A percentile compares a stretch with the other conserved stretches of the same genome.
These are phyloP conservation scores for Haemorhous mexicanus DNA, from an alignment of 2,113 vertebrate species.

Conservation along the genomic window DNA sequence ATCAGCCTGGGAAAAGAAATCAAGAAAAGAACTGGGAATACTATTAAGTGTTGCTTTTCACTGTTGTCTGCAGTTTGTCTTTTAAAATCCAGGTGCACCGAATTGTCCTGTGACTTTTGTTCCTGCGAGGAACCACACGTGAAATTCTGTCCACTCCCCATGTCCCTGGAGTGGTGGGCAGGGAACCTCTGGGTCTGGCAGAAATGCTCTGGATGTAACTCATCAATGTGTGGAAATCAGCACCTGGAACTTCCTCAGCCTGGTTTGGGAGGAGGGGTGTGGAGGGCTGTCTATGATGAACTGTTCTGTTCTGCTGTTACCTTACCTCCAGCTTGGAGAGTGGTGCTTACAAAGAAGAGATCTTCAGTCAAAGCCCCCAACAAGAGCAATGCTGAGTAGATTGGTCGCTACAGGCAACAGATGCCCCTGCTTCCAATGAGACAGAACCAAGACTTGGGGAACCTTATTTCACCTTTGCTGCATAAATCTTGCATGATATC, in stretches of 20 bases:
- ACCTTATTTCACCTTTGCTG: neutral
- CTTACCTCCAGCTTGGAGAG: neutral
- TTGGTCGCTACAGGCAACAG: neutral
- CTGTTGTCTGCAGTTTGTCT: neutral
- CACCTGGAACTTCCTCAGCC: neutral
- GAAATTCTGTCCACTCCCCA: neutral
- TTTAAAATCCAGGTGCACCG: neutral
- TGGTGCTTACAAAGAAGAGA: neutral
- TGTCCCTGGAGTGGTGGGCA: neutral
- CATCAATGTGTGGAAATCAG: neutral
- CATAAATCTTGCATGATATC: neutral
- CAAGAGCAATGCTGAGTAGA: neutral
- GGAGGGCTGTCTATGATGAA: neutral
- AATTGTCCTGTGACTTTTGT: neutral
- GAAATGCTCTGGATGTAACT: neutral
- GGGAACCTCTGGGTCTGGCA: neutral
- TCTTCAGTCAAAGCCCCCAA: neutral
- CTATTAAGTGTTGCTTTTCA: neutral
- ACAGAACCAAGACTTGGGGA: neutral
- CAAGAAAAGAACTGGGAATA: neutral
- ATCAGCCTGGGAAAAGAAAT: neutral
- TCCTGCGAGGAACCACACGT: fast-evolving
- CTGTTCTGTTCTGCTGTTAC: neutral
- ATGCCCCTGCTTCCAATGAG: neutral
- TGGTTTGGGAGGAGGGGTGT: neutral